Percentiles rank a stretch among this genome's conserved stretches.
phyloP scores from a whole-genome alignment of 2,113 vertebrate genomes.

The Pandion haliaetus region DNA sequence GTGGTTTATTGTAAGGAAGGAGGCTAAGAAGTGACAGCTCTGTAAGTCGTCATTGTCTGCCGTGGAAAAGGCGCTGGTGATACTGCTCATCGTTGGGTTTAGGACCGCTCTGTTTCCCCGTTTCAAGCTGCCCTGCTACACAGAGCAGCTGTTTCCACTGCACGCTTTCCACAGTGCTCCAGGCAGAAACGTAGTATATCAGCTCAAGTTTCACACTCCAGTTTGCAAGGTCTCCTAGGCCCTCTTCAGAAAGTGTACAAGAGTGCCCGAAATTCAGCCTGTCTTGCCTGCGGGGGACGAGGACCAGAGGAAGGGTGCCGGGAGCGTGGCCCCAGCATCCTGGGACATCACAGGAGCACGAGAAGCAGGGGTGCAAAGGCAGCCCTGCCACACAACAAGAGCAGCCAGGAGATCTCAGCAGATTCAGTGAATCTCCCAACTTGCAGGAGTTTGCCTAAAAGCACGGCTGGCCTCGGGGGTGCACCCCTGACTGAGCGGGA shows the following conservation, averaged over 20 bases:
- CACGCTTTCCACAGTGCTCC: accelerated
- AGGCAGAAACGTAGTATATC: not conserved
- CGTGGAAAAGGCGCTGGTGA: accelerated
- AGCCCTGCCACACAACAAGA: not conserved
- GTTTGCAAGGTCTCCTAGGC: not conserved
- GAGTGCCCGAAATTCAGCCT: not conserved
- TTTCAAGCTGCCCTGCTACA: not conserved
- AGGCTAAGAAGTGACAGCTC: not conserved
- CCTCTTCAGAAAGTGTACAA: not conserved
- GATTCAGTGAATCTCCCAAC: not conserved
- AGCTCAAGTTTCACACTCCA: not conserved
- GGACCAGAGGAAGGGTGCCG: accelerated
- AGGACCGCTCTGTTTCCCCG: accelerated
- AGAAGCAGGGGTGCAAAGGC: not conserved
- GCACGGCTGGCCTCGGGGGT: accelerated
- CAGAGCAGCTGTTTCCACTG: not conserved
- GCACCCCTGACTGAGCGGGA: not conserved
- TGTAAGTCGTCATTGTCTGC: not conserved
- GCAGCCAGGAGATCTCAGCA: not conserved
- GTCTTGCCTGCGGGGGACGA: accelerated
- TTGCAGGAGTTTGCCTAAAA: not conserved
- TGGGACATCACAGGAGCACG: accelerated
- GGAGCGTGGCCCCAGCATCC: not conserved
- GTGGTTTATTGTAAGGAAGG: not conserved
- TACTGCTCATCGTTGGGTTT: accelerated